phyloP scores from a whole-genome alignment of 2,888 invertebrate genomes.

The Pycnomerus fuliginosus region DNA sequence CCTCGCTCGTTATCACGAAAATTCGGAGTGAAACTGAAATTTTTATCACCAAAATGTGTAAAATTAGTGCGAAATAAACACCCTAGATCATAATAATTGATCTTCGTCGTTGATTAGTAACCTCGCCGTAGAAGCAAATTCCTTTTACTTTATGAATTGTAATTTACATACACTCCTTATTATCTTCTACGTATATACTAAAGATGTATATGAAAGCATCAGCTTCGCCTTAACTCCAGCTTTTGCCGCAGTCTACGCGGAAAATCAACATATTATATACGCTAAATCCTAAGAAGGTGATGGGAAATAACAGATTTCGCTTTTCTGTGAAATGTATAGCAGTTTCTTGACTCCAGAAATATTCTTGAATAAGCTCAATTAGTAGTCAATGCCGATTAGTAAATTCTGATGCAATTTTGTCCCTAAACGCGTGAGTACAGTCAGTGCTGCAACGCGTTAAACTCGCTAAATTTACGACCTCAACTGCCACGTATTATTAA shows the following conservation, averaged over 20 bases:
- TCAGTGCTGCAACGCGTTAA: too few species aligned
- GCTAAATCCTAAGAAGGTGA: too few species aligned
- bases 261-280: slow-evolving; percentile 18
- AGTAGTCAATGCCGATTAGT: too few species aligned
- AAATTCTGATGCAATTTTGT: too few species aligned
- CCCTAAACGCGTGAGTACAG: too few species aligned
- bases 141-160: slow-evolving; percentile 29
- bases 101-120: slow-evolving; percentile 7
- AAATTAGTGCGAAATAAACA: slow-evolving; percentile 14
- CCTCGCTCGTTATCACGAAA: slow-evolving; percentile 17
- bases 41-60: slow-evolving; percentile 16
- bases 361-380: too few species aligned
- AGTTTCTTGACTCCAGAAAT: too few species aligned
- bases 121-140: slow-evolving; percentile 17
- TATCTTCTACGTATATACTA: slow-evolving; percentile 25
- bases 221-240: slow-evolving; percentile 12
- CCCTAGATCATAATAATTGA: slow-evolving; percentile 12
- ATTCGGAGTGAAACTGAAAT: slow-evolving; percentile 14
- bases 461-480: too few species aligned
- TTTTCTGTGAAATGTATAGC: too few species aligned
- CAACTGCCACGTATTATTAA: too few species aligned
- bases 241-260: slow-evolving; percentile 10
- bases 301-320: too few species aligned
- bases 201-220: slow-evolving; percentile 22
- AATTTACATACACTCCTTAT: slow-evolving; percentile 27